Percentiles rank a stretch among this genome's conserved stretches.
Evolutionary conservation across 2,113 vertebrate genomes (phyloP).

Genomic region (Gobio gobio): DNA sequence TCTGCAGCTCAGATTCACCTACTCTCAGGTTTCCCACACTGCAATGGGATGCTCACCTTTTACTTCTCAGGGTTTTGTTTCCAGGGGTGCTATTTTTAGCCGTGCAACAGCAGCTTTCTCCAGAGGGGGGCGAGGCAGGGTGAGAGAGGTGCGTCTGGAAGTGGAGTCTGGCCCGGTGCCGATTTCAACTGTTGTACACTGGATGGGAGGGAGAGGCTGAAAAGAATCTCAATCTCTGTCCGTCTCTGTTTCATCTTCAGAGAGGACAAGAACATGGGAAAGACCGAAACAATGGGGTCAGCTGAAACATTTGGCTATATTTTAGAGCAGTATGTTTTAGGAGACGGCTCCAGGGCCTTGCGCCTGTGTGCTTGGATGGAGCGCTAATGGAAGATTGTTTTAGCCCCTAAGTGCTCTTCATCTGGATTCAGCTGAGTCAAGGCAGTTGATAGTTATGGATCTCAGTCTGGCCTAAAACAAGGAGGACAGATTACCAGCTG

Average conservation of each 20-base stretch:
- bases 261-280: neutral
- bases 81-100: constrained; percentile 64
- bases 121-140: constrained; percentile 31
- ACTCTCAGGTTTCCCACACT: constrained; percentile 61
- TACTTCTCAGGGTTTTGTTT: constrained; percentile 53
- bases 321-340: constrained; percentile 17
- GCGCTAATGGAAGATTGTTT: constrained; percentile 23
- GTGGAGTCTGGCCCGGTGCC: constrained; percentile 58
- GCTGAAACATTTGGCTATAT: neutral
- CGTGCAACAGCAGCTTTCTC: constrained; percentile 49
- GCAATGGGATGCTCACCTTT: constrained; percentile 48
- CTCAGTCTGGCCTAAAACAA: constrained; percentile 17
- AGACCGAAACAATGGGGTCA: neutral
- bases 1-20: constrained; percentile 28
- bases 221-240: neutral
- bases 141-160: constrained; percentile 53
- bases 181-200: constrained; percentile 34
- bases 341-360: constrained; percentile 29
- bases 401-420: constrained; percentile 15
- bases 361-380: constrained; percentile 11
- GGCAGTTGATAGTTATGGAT: constrained; percentile 38
- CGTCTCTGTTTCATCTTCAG: neutral
- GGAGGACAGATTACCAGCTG: constrained; percentile 27
- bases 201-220: neutral
- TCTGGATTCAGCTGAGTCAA: constrained; percentile 30